A percentile compares a stretch with the other conserved stretches of the same genome.
phyloP scores from a whole-genome alignment of 2,113 vertebrate genomes.

The Anolis carolinensis region DNA sequence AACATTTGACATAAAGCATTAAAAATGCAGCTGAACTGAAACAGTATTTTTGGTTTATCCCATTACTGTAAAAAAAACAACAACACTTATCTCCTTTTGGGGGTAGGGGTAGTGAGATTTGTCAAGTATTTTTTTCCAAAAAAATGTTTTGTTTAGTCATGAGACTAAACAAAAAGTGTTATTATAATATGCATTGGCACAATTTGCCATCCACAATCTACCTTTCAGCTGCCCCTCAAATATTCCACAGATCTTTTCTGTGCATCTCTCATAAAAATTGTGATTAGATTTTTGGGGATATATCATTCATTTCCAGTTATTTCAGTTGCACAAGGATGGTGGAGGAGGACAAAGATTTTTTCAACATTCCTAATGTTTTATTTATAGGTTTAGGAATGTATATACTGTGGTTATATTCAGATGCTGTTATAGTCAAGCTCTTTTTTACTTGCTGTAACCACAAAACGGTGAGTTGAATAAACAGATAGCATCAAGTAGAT shows the following conservation, averaged over 20 bases:
- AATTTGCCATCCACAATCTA: neutral
- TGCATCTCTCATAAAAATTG: neutral
- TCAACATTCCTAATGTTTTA: neutral
- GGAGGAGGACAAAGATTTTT: neutral
- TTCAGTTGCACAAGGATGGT: neutral
- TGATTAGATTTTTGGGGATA: neutral
- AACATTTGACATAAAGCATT: slow-evolving; percentile 37
- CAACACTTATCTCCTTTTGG: neutral
- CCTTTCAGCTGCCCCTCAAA: neutral
- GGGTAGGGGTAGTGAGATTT: too few species aligned
- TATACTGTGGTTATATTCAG: neutral
- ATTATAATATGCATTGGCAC: too few species aligned
- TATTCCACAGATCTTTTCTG: neutral
- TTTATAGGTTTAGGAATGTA: neutral
- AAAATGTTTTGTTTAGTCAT: too few species aligned
- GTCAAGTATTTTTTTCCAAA: too few species aligned
- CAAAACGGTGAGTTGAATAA: neutral
- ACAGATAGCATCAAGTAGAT: neutral
- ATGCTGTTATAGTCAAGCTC: too few species aligned
- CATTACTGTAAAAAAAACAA: neutral
- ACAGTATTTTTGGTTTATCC: neutral
- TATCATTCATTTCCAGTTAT: neutral
- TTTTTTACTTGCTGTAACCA: neutral
- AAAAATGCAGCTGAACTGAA: slow-evolving; percentile 8
- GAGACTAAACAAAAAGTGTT: too few species aligned